These are phyloP conservation scores for Xenus cinereus DNA, from an alignment of 2,113 vertebrate species.

Conservation along the genomic window DNA sequence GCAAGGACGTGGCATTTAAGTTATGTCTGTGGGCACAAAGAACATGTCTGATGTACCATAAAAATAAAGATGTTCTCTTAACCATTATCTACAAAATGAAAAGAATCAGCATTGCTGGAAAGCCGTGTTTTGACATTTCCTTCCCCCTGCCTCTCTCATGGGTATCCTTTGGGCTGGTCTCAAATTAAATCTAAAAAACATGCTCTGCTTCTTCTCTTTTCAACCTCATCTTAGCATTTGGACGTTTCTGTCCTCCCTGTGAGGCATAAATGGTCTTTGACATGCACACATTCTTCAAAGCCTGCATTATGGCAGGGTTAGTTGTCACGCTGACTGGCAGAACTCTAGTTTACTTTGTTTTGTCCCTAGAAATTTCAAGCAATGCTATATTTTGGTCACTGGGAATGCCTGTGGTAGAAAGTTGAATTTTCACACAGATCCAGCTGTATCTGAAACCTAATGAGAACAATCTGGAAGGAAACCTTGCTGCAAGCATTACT, in stretches of 20 bases:
- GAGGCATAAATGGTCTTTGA: not conserved
- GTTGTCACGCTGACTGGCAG: not conserved
- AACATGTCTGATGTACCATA: not conserved
- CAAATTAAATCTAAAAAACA: conserved; percentile 16
- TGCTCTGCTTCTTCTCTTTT: not conserved
- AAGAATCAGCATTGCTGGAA: not conserved
- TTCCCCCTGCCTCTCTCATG: not conserved
- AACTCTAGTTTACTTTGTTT: not conserved
- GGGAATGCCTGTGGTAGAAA: not conserved
- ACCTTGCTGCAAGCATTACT: not conserved
- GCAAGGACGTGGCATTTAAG: conserved; percentile 46
- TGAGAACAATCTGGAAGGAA: conserved; percentile 11
- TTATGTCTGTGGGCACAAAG: conserved; percentile 12
- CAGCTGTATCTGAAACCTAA: not conserved
- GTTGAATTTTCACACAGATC: conserved; percentile 1
- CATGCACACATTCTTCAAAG: not conserved
- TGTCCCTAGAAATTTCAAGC: not conserved
- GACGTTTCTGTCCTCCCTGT: not conserved
- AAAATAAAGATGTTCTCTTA: conserved; percentile 9
- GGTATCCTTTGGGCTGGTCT: conserved; percentile 7
- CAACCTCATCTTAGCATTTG: not conserved
- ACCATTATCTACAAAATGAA: not conserved
- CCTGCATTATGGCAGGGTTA: not conserved
- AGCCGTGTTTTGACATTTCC: conserved; percentile 28
- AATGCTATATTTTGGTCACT: not conserved